Percentiles rank a stretch among this genome's conserved stretches.
Evolutionary conservation across 2,113 vertebrate species (phyloP).

Genomic region (Poeciliopsis turrubarensis): DNA sequence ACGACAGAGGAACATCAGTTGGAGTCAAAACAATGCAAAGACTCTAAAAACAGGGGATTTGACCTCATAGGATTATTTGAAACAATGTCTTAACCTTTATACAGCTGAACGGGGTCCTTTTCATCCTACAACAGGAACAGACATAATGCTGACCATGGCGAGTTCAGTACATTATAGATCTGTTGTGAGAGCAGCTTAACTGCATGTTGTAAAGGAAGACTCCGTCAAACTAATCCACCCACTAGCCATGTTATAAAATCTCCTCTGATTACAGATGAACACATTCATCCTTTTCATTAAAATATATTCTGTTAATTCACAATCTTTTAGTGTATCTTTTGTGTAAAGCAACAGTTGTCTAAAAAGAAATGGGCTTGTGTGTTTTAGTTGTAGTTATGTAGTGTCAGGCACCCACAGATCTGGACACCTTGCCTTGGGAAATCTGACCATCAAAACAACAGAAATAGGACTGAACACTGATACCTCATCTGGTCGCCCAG

Average conservation of each 20-base stretch:
- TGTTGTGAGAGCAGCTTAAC: neutral
- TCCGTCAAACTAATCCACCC: too few relatives aligned
- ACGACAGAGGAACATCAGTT: neutral
- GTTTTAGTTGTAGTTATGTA: slow-evolving; percentile 7
- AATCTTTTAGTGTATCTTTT: neutral
- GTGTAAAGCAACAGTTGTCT: neutral
- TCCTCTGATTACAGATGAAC: neutral
- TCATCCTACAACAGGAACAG: neutral
- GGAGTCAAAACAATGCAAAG: neutral
- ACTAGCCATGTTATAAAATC: too few relatives aligned
- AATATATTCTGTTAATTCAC: neutral
- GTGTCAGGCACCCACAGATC: slow-evolving; percentile 38
- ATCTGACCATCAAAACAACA: slow-evolving; percentile 37
- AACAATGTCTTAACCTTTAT: too few relatives aligned
- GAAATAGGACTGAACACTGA: slow-evolving; percentile 41
- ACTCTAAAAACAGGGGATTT: neutral
- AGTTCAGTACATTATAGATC: neutral
- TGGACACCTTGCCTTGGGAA: slow-evolving; percentile 40
- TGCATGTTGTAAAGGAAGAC: too few relatives aligned
- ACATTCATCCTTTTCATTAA: neutral
- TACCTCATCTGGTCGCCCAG: slow-evolving; percentile 57
- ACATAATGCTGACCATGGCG: neutral
- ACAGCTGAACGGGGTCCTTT: too few relatives aligned
- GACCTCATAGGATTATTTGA: too few relatives aligned
- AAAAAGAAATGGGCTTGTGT: slow-evolving; percentile 3